Percentiles rank a stretch among this genome's conserved stretches.
These are phyloP conservation scores for Cosmia trapezina DNA, from an alignment of 2,888 invertebrate genomes.

Conservation along the genomic window DNA sequence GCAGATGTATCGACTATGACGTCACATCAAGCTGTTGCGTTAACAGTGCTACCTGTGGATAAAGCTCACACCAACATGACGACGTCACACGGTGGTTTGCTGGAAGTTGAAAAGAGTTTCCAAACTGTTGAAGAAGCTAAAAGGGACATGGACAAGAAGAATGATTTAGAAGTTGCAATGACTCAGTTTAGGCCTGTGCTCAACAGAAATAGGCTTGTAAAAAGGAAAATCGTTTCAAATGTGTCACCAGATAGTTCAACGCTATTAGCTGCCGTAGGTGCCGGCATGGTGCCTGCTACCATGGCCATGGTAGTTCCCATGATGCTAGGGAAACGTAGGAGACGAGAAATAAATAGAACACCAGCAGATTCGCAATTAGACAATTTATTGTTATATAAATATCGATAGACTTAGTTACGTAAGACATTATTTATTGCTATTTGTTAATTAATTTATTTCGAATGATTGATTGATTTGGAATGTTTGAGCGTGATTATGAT, in stretches of 20 bases:
- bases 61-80: constrained; percentile 91
- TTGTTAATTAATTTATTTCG: constrained; percentile 59
- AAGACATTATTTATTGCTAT: constrained; percentile 61
- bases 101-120: constrained; percentile 94
- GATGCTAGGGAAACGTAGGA: constrained; percentile 91
- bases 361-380: constrained; percentile 69
- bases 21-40: constrained; percentile 90
- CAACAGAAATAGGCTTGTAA: constrained; percentile 78
- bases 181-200: constrained; percentile 77
- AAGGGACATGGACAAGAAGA: constrained; percentile 82
- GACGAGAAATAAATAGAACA: constrained; percentile 73
- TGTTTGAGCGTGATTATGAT: constrained; percentile 43
- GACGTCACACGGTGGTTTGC: constrained; percentile 93
- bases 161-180: constrained; percentile 78
- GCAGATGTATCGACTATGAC: constrained; percentile 78
- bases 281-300: constrained; percentile 95
- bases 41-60: constrained; percentile 94
- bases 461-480: constrained; percentile 39
- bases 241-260: constrained; percentile 90
- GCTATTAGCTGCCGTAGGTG: constrained; percentile 93
- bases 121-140: constrained; percentile 92
- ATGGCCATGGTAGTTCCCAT: constrained; percentile 95
- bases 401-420: constrained; percentile 56
- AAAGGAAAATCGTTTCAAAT: constrained; percentile 79
- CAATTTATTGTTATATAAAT: constrained; percentile 72